phyloP scores from a whole-genome alignment of 92 coral and sea anemone species.

The Metridium senile region DNA sequence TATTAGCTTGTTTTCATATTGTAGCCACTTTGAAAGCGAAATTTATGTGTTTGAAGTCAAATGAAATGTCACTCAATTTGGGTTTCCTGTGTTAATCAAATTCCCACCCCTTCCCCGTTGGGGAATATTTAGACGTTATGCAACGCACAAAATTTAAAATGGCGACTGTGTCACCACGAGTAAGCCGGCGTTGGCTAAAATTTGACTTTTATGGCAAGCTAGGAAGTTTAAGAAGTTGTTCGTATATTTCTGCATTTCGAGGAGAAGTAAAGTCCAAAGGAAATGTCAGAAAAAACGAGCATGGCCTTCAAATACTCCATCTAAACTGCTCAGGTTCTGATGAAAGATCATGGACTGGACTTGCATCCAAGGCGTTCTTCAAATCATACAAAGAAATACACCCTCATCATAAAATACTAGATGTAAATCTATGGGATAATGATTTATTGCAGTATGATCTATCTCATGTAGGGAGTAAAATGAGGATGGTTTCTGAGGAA shows the following conservation, averaged over 20 bases:
- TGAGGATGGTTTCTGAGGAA: constrained; percentile 86
- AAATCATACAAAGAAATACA: constrained; percentile 61
- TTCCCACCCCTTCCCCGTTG: constrained; percentile 5
- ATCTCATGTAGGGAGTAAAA: constrained; percentile 95
- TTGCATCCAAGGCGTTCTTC: constrained; percentile 78
- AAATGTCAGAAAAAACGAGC: constrained; percentile 53
- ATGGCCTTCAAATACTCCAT: constrained; percentile 73
- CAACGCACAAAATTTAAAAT: constrained; percentile 34
- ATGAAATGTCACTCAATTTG: neutral
- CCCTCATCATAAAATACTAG: constrained; percentile 63
- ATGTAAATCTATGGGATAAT: constrained; percentile 91
- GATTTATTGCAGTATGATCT: constrained; percentile 78
- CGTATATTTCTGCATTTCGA: constrained; percentile 79
- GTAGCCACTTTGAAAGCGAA: neutral
- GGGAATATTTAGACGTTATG: neutral
- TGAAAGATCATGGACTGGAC: constrained; percentile 86
- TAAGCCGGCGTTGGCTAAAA: constrained; percentile 28
- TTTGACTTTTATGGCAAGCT: neutral
- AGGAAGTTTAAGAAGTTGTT: constrained; percentile 18
- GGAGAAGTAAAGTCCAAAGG: constrained; percentile 84
- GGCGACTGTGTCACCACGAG: constrained; percentile 21
- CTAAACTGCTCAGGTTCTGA: constrained; percentile 94
- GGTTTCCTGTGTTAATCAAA: neutral
- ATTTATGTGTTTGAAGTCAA: neutral
- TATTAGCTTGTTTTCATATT: neutral